Evolutionary conservation across 2,797 vertebrate species (phyloP).

Genomic region (Hafferia zeledoni): DNA sequence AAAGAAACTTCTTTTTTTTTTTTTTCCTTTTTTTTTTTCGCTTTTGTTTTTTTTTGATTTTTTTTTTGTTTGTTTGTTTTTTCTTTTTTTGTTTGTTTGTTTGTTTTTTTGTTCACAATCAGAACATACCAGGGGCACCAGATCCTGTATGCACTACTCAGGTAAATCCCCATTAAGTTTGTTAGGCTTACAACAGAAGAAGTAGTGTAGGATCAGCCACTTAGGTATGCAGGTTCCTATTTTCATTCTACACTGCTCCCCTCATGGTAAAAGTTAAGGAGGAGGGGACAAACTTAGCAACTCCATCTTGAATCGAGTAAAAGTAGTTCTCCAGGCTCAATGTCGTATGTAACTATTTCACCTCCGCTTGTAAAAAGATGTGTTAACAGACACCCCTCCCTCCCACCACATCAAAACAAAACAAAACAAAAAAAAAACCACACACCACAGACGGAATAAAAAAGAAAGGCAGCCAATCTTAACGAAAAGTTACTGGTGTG

Average conservation of each 20-base stretch:
- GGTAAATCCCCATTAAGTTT: not conserved
- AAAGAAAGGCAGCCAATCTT: slow-evolving; percentile 70
- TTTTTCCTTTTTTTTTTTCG: too few species aligned
- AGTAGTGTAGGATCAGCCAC: slow-evolving; percentile 46
- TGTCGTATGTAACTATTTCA: slow-evolving; percentile 64
- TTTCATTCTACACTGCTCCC: slow-evolving; percentile 65
- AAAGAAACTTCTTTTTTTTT: slow-evolving; percentile 58
- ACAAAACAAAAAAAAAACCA: slow-evolving; percentile 16
- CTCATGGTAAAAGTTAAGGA: slow-evolving; percentile 66
- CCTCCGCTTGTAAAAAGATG: slow-evolving; percentile 70
- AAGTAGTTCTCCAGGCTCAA: slow-evolving; percentile 76
- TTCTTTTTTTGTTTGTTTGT: not conserved
- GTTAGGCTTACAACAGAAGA: slow-evolving; percentile 8
- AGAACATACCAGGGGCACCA: slow-evolving; percentile 61
- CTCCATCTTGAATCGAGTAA: slow-evolving; percentile 62
- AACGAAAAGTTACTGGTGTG: slow-evolving; percentile 73
- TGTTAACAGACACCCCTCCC: slow-evolving; percentile 54
- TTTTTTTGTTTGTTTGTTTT: not conserved
- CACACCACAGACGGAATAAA: slow-evolving; percentile 49
- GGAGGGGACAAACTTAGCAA: slow-evolving; percentile 70
- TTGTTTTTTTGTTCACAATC: slow-evolving; percentile 71
- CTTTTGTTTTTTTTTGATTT: too few species aligned
- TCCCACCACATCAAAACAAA: slow-evolving; percentile 7
- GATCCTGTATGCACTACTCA: slow-evolving; percentile 29
- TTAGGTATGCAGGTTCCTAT: slow-evolving; percentile 62